Evolutionary conservation across 2,797 vertebrate genomes (phyloP), one percentile per base, ranked within the genome.

Genomic region (Lagocephalus sceleratus): DNA sequence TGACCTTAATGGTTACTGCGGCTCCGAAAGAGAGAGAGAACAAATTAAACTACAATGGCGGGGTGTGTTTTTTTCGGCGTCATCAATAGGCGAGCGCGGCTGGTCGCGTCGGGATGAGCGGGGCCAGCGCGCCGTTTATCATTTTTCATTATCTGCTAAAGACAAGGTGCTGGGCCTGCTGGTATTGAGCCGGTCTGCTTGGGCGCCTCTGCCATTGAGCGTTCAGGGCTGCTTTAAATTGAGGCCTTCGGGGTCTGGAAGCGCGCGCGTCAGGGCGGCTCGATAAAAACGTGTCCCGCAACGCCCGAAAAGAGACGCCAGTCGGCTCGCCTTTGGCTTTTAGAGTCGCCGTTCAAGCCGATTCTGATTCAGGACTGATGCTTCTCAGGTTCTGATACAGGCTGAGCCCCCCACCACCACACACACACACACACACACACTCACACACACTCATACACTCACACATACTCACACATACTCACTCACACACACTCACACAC

Each of bases 231-330:
- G 82, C 88, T 89, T 85, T 82, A 75, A 81, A 82, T 80, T 71
- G 82, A 90, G 81, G 66, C 70, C 78, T 79, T 89, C 77, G 82
- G 80, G 77, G 59, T 40, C 64, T 52, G 87, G 82, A 88, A 84
- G 76, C 59, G 72, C 77, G 77, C 46, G 14, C 68, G 71, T 78
- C 75, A 66, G 81, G 84, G 85, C 84, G 81, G 83, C 85, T 86
- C 83, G 81, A 88, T 89, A 83, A 83, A 87, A 84, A 11, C 6
- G 3, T 56, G 7, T 19, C 68, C 61, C n/a, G 16, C n/a, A n/a
- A n/a, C n/a, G n/a, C n/a, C n/a, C n/a, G n/a, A 52, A 66, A 66
- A 40, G 39, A 40, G 15, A 2, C 39, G 39, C 39, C 3, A 14
- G n/a, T n/a, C n/a, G n/a, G n/a, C n/a, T n/a, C n/a, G n/a, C n/a